Conservation (phyloP, 92 coral and sea anemone species). For the Siderastrea siderea region DNA sequence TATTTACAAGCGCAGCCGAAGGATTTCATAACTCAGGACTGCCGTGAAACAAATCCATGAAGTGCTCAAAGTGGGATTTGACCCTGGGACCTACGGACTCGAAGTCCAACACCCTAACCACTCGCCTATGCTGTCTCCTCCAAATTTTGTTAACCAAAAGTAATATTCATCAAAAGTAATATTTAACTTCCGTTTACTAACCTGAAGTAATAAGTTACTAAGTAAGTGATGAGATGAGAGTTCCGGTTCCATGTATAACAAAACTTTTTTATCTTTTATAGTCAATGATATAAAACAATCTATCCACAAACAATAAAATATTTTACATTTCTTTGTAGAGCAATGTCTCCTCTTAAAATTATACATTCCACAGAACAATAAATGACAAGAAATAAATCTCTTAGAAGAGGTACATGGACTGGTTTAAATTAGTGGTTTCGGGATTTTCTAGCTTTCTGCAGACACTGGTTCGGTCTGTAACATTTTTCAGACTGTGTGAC, state of each 20-base stretch:
- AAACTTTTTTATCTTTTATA: slow-evolving; percentile 34
- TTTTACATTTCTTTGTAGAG: slow-evolving; percentile 25
- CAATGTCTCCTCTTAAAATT: slow-evolving; percentile 28
- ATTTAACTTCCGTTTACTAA: neutral
- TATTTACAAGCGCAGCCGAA: no score
- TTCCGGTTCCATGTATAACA: slow-evolving; percentile 5
- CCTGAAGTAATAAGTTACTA: no score
- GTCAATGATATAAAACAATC: slow-evolving; percentile 44
- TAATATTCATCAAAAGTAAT: no score
- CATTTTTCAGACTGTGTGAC: neutral
- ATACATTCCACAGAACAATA: slow-evolving; percentile 10
- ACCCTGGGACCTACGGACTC: no score
- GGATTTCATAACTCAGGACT: no score
- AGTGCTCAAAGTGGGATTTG: no score
- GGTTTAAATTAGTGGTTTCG: neutral
- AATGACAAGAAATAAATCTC: slow-evolving; percentile 11
- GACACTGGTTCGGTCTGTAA: neutral
- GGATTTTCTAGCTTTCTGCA: neutral
- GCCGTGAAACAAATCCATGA: no score
- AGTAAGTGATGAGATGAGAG: neutral
- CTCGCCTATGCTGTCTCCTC: no score
- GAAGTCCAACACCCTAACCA: no score
- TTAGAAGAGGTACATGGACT: neutral
- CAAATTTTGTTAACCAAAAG: no score
- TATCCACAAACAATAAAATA: slow-evolving; percentile 54